Evolutionary conservation across 1,140 invertebrate genomes (phyloP).

Genomic region (Dendrolimus kikuchii): DNA sequence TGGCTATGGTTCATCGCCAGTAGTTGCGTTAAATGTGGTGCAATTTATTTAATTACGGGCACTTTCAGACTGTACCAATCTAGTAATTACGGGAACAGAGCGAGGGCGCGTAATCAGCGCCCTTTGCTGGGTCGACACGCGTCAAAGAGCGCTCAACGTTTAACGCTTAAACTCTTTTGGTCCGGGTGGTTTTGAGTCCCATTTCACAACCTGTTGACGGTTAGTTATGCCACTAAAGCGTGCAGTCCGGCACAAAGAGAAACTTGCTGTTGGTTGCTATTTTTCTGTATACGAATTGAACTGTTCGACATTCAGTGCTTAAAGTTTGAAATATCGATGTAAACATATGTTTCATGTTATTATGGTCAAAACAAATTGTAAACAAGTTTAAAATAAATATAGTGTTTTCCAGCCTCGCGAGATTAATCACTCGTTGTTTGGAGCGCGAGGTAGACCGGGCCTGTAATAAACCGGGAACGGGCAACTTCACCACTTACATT

Average conservation of each 20-base stretch:
- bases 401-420: constrained; percentile 30
- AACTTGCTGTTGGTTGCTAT: constrained; percentile 29
- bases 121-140: constrained; percentile 51
- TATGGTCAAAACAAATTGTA: no score
- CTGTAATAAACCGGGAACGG: constrained; percentile 51
- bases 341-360: no score
- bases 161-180: constrained; percentile 14
- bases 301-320: background rate
- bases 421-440: constrained; percentile 40
- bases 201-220: constrained; percentile 68
- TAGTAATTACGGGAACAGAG: constrained; percentile 58
- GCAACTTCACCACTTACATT: constrained; percentile 59
- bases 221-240: constrained; percentile 54
- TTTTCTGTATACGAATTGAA: background rate
- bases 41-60: constrained; percentile 65
- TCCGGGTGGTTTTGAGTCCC: constrained; percentile 50
- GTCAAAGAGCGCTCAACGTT: constrained; percentile 41
- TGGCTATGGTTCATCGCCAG: constrained; percentile 2
- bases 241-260: constrained; percentile 44
- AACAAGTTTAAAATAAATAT: no score
- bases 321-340: no score
- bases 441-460: constrained; percentile 20
- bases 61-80: constrained; percentile 56
- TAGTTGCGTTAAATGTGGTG: constrained; percentile 32
- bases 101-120: constrained; percentile 51